Evolutionary conservation across 2,113 vertebrate genomes (phyloP).

Genomic region (Hippoglossus stenolepis): DNA sequence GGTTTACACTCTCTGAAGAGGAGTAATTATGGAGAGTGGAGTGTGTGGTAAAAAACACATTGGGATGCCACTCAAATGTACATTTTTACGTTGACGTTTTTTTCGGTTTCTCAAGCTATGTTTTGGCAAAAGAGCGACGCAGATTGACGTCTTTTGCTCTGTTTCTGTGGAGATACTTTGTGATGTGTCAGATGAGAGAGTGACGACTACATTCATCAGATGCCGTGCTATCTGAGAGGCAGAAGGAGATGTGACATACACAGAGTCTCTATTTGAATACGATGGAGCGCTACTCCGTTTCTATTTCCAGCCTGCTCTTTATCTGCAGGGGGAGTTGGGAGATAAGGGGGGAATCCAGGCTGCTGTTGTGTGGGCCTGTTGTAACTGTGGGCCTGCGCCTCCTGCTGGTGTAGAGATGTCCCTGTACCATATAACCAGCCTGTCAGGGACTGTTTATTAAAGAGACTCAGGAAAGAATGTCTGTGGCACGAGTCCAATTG

Average conservation of each 20-base stretch:
- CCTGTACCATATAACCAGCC: constrained; percentile 7
- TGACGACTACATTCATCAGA: constrained; percentile 47
- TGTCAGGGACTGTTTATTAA: background rate
- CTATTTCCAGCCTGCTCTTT: constrained; percentile 75
- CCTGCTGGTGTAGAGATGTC: constrained; percentile 61
- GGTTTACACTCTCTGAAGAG: constrained; percentile 27
- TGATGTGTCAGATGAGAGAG: constrained; percentile 39
- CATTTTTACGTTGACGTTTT: background rate
- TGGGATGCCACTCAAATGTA: background rate
- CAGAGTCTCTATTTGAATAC: constrained; percentile 50
- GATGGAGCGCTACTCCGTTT: constrained; percentile 68
- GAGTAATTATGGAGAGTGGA: background rate
- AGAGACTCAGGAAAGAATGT: background rate
- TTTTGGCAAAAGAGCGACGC: background rate
- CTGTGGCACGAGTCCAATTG: background rate
- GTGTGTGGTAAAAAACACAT: background rate
- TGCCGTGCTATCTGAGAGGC: constrained; percentile 25
- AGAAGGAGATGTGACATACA: constrained; percentile 43
- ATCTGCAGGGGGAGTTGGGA: constrained; percentile 61
- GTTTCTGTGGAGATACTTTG: constrained; percentile 42
- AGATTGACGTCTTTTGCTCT: constrained; percentile 34
- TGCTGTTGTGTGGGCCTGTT: constrained; percentile 35
- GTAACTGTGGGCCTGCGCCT: constrained; percentile 37
- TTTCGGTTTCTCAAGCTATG: background rate
- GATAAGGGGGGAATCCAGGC: constrained; percentile 63